Base-by-base conservation (phyloP, 64 coral and sea anemone species). In the Montipora efflorescens region DNA sequence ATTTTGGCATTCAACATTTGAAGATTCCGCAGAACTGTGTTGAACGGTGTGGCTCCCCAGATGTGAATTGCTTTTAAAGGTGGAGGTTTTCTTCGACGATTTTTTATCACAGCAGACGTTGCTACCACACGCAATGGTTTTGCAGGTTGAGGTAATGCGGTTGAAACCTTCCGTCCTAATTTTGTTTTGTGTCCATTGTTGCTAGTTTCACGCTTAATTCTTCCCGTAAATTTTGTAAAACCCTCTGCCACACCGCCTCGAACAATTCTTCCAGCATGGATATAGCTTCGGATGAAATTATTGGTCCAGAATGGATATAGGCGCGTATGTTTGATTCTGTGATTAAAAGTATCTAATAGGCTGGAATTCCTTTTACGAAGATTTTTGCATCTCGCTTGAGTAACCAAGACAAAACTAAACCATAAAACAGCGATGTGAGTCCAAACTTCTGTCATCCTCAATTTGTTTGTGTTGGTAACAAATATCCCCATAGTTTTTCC, bases 21-120 rank as follows among this genome's bases (percentile, higher is more conserved):
- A 13, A 97, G 76, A 53, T 93, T 97, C 59, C 82, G 47, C 10
- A 97, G 1, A 20, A 97, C 92, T 14, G 93, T 93, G 12, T 94
- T 97, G 49, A 91, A 97, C 0, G 95, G 95, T 47, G 95, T 97
- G 2, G 92, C 67, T 43, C 95, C 95, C 95, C 95, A 97, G 25
- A 97, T 81, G 73, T 97, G 95, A 81, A 97, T 94, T 12, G 95
- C 95, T 43, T 97, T 97, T n/a, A 97, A 74, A 58, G 95, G 88
- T 66, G 55, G 49, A 75, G 76, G 87, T 16, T 82, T 90, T 28
- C 85, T 97, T 5, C 94, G 78, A 14, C 93, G 92, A 74, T 81
- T 92, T 81, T 94, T 94, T 57, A 97, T 94, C 36, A 94, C 95
- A 53, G 95, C 90, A 22, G 95, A 97, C 69, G 95, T 91, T 71